phyloP scores from a whole-genome alignment of 2,888 invertebrate genomes.

The Eueremaeus valkanovi region DNA sequence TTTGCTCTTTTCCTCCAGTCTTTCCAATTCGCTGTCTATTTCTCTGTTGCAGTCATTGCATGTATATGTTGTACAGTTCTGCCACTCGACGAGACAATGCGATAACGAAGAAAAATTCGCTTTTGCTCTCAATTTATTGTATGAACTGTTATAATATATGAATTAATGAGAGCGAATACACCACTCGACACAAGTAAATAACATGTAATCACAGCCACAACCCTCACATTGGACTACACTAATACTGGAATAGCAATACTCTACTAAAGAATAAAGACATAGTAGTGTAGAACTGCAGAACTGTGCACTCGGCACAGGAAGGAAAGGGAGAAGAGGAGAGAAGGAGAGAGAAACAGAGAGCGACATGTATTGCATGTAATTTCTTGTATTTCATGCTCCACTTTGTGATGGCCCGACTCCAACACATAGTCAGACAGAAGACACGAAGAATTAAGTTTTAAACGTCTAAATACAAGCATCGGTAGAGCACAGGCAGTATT shows the following conservation, averaged over 20 bases:
- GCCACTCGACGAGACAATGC: constrained; percentile 24
- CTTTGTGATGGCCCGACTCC: constrained; percentile 4
- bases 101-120: constrained; percentile 36
- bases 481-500: no score
- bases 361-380: not conserved
- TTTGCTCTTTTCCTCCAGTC: constrained; percentile 3
- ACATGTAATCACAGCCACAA: constrained; percentile 36
- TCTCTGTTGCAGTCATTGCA: not conserved
- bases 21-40: not conserved
- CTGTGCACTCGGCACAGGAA: not conserved
- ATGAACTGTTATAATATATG: constrained; percentile 33
- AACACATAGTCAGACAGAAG: not conserved
- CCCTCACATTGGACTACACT: not conserved
- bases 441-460: not conserved
- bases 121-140: constrained; percentile 35
- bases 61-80: no score
- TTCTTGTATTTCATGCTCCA: constrained; percentile 23
- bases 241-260: not conserved
- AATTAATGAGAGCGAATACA: constrained; percentile 34
- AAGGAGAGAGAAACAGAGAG: not conserved
- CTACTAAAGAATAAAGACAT: no score
- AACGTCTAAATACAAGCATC: no score
- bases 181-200: constrained; percentile 32
- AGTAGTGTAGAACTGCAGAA: no score
- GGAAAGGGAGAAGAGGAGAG: constrained; percentile 1